Base-by-base conservation (phyloP, 2,888 invertebrate genomes). In the Gymnosoma rotundatum region DNA sequence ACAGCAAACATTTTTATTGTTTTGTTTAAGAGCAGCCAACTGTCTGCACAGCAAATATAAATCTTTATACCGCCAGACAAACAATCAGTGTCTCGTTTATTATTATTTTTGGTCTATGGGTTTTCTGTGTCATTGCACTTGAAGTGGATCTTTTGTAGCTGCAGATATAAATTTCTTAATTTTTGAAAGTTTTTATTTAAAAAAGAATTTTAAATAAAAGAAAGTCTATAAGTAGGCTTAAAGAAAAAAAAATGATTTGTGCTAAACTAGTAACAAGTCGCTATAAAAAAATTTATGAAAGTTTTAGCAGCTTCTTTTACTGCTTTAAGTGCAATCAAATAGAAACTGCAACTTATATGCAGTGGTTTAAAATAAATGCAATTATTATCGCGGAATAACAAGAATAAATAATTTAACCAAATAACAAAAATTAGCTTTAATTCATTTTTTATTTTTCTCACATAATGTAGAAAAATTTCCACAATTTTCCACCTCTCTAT, bases 61-160 rank as follows among this genome's bases (percentile, higher is more conserved):
- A 25, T 67, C 52, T 50, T 72, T 25, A 50, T n/a, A n/a, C 58
- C 21, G 20, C 32, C 52, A 60, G 67, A 60, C 50, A 64, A 18
- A 9, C 52, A 61, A 58, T 38, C 58, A 70, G 58, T 70, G 70
- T 70, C 75, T 81, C 58, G 70, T 56, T 69, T 52, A 75, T 58
- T 63, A 67, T 58, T 75, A 58, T 75, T 75, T 79, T 81, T 75
- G 83, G 78, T 83, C 83, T 83, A 78, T 54, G 61, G 48, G 73
- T 78, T 83, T 78, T 83, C 36, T 83, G 48, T 83, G 83, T 67
- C 78, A 73, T 38, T 83, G 78, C 83, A 83, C 83, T 83, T 73
- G 61, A 83, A 83, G 78, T 83, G 78, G 73, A 73, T 78, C 67
- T 83, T 69, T 25, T 25, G 2, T 61, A 61, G 78, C 78, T 70